Base-by-base conservation (phyloP, 2,113 vertebrate species). In the Pollachius pollachius region DNA sequence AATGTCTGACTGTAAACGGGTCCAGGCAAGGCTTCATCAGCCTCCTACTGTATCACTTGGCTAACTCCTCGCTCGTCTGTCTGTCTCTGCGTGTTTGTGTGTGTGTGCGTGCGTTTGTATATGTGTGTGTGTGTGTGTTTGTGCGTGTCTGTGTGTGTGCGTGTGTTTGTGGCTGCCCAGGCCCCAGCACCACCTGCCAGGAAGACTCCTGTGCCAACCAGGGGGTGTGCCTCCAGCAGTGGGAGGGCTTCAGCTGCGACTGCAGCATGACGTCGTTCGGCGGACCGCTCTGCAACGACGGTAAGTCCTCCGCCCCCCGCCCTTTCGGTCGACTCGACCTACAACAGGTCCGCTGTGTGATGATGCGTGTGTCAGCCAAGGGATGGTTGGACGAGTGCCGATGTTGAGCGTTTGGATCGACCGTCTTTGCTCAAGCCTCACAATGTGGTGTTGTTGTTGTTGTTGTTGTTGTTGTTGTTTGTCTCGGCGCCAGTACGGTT, bases 131-230 rank as follows among this genome's bases (percentile, higher is more conserved):
- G 41, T 12, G 41, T 13, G 41, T 9, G 8, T 13, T 1, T 41
- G 37, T 41, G 5, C 9, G 37, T 41, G 37, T 41, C 3, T 41
- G 37, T 41, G 11, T 48, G 41, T 48, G 11, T 48, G 41, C 12
- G 41, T 48, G 41, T 19, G 5, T 60, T 18, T 60, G n/a, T 60
- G 17, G 6, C 3, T 78, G 70, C 19, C 67, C 82, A 98, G 96
- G 96, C 30, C 96, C 96, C 66, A 98, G 96, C 86, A 98, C 96
- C 0, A 98, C 96, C 0, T 99, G 97, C 85, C 96, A 99, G 77
- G 97, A 99, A 81, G 97, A 99, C 80, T 99, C 97, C 0, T 99
- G 97, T 63, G 95, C 95, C n/a, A 99, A 99, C 88, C 97, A 98
- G 87, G 97, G 97, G 0, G 96, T 98, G 78, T 99, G 97, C 86